Evolutionary conservation across 2,888 invertebrate genomes (phyloP).

Genomic region (Kryphioiulus occultus): DNA sequence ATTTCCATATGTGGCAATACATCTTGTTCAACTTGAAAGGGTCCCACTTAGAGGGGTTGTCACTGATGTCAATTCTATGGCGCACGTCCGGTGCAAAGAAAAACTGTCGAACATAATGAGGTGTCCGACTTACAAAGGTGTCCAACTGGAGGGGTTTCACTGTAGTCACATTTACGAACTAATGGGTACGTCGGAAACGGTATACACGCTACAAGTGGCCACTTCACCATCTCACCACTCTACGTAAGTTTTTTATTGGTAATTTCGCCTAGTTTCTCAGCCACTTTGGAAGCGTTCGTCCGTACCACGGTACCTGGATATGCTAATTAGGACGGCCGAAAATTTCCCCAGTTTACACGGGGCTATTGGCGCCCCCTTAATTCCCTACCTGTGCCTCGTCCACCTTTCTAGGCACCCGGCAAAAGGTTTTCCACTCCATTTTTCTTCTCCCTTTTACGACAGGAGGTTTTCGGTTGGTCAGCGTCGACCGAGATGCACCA

Average conservation of each 20-base stretch:
- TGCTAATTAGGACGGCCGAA: not conserved
- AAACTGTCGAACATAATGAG: too few relatives aligned
- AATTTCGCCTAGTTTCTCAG: not conserved
- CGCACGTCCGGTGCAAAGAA: too few relatives aligned
- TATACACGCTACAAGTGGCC: too few relatives aligned
- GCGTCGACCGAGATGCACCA: slow-evolving; percentile 32
- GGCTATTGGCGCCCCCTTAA: not conserved
- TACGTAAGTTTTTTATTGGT: not conserved
- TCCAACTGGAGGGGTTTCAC: too few relatives aligned
- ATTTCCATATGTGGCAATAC: too few relatives aligned
- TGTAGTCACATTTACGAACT: too few relatives aligned
- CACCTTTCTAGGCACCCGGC: slow-evolving; percentile 4
- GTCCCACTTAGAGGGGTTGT: too few relatives aligned
- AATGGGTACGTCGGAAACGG: too few relatives aligned
- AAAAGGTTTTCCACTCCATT: not conserved
- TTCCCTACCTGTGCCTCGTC: not conserved
- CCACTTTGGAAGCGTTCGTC: not conserved
- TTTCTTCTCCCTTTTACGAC: slow-evolving; percentile 11
- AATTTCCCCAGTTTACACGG: not conserved
- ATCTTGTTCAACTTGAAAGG: too few relatives aligned
- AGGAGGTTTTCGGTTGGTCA: slow-evolving; percentile 40
- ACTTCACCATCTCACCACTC: too few relatives aligned
- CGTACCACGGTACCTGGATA: slow-evolving; percentile 24
- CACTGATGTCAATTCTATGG: too few relatives aligned
- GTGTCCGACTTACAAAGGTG: too few relatives aligned